These are phyloP conservation scores for Vanacampus margaritifer DNA, from an alignment of 2,113 vertebrate genomes.

Conservation along the genomic window DNA sequence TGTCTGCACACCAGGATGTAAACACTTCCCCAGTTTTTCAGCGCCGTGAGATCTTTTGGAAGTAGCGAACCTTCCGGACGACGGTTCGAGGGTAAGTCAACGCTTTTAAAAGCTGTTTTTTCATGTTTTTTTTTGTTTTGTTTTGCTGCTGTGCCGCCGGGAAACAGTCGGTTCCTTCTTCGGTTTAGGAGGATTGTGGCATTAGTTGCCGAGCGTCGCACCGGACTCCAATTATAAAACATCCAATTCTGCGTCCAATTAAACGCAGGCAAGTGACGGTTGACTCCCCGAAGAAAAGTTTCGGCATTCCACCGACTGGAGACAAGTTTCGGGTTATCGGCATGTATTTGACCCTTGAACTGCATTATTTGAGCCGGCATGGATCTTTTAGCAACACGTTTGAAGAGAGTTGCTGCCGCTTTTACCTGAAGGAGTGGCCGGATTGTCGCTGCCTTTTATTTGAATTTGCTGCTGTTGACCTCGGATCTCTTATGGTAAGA, in stretches of 20 bases:
- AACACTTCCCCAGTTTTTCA: not conserved
- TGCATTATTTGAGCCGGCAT: not conserved
- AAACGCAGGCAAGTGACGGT: not conserved
- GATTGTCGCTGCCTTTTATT: not conserved
- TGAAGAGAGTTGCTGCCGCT: not conserved
- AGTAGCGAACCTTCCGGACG: not conserved
- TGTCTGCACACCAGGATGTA: not conserved
- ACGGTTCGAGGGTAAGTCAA: not conserved
- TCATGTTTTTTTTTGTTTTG: not conserved
- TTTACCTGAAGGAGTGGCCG: not conserved
- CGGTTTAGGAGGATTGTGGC: not conserved
- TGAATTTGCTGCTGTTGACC: not conserved
- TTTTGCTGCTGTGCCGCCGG: no score
- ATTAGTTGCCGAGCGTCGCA: not conserved
- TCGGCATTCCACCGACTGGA: not conserved
- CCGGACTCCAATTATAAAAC: not conserved
- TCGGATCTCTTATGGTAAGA: not conserved
- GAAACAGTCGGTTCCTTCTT: not conserved
- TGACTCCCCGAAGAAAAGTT: not conserved
- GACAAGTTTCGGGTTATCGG: not conserved
- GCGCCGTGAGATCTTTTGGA: not conserved
- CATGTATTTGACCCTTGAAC: not conserved
- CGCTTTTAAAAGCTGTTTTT: not conserved
- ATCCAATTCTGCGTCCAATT: not conserved
- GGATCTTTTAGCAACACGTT: not conserved